phyloP scores from a whole-genome alignment of 2,113 vertebrate genomes.

The Eonycteris spelaea region DNA sequence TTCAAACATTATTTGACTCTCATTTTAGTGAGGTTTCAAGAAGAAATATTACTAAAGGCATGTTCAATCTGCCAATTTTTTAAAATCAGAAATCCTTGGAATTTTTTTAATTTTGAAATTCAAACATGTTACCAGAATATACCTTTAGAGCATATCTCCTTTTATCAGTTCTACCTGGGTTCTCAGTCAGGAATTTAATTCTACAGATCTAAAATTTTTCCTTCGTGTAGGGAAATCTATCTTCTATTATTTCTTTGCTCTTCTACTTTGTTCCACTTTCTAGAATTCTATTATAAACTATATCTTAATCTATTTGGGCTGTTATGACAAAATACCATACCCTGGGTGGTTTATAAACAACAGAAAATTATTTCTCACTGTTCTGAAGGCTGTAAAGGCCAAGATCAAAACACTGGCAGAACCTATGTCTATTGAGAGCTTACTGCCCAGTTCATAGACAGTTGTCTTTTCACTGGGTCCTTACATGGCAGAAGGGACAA shows the following conservation, averaged over 20 bases:
- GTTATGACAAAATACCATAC: background rate
- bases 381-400: background rate
- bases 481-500: background rate
- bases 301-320: background rate
- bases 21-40: background rate
- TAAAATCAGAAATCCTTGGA: background rate
- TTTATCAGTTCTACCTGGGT: background rate
- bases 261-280: background rate
- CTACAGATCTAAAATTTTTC: background rate
- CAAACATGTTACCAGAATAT: background rate
- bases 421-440: background rate
- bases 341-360: background rate
- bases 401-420: background rate
- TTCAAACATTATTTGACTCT: constrained; percentile 22
- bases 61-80: background rate
- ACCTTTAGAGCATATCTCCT: background rate
- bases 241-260: background rate
- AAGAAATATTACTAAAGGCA: background rate
- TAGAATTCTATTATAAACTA: background rate
- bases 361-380: background rate
- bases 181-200: background rate
- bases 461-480: background rate
- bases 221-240: background rate
- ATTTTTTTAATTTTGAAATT: background rate
- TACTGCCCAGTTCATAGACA: background rate